Evolutionary conservation across 2,113 vertebrate species (phyloP), one percentile per base, ranked within the genome.

Genomic region (Actenoides hombroni): DNA sequence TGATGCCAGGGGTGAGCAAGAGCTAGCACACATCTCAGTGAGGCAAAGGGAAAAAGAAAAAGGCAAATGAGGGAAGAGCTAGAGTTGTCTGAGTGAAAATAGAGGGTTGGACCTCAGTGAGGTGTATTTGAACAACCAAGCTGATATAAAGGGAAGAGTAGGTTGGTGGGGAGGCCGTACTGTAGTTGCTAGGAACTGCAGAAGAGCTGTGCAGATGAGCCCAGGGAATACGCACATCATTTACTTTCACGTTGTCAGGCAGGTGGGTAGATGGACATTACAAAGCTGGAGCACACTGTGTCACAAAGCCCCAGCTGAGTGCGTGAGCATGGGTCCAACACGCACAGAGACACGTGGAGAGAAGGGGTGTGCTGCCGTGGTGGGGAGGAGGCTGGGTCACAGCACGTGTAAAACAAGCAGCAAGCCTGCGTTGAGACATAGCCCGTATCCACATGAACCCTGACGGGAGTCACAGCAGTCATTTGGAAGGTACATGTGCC

Each of bases 401-500:
- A 39, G 91, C 95, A 92, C 65, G 3, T 88, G 95, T 82, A 11
- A 57, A 23, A 23, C 26, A 15, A 94, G 75, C 59, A 21, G 76
- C 51, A 4, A 81, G 83, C 68, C 83, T 75, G 88, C 76, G 49
- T 35, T 46, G 86, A 86, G 88, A 81, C 69, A 16, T 33, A 12
- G 13, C 76, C 90, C 28, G 0, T 33, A 56, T 11, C 93, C 64
- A 2, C 93, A 51, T 56, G 88, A 70, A 63, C 79, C 26, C 88
- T 29, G 76, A 49, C 0, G 0, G 88, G 51, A 88, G 60, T 37
- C 90, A 37, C 92, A 78, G 92, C 85, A 81, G 61, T 90, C 88
- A 5, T 71, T 86, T 68, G 88, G 76, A 92, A 67, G 60, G 53
- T 48, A 90, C 94, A 88, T 59, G 95, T 95, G 96, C 51, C 65